A percentile compares a stretch with the other conserved stretches of the same genome.
Conservation (phyloP, 2,888 invertebrate genomes). For the Cephus sareptanus region DNA sequence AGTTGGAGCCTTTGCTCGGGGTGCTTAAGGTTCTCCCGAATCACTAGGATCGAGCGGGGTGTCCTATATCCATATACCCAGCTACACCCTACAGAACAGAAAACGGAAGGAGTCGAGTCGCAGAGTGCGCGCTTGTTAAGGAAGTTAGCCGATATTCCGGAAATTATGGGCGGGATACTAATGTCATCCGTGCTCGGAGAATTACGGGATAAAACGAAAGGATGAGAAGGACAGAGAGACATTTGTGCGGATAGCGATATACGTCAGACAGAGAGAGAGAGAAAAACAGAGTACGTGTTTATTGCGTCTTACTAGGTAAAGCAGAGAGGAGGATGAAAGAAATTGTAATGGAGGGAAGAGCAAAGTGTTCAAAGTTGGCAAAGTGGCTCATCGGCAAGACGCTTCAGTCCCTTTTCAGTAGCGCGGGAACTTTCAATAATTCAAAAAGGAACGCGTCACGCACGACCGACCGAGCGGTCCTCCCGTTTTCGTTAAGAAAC, state of each 20-base stretch:
- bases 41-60: neutral
- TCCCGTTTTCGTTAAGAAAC: neutral
- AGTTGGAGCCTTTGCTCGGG: neutral
- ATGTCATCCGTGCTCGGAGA: neutral
- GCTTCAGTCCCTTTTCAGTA: neutral
- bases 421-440: neutral
- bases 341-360: neutral
- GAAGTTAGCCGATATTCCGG: neutral
- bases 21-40: neutral
- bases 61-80: neutral
- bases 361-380: neutral
- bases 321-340: neutral
- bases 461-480: neutral
- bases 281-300: too few species aligned
- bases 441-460: neutral
- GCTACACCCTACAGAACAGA: neutral
- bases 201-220: neutral
- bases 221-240: neutral
- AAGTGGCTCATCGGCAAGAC: neutral
- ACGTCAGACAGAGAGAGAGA: neutral
- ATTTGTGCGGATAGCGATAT: neutral
- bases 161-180: neutral
- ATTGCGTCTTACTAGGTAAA: neutral
- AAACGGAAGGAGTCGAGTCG: neutral
- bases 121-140: neutral